A percentile compares a stretch with the other conserved stretches of the same genome.
phyloP scores from a whole-genome alignment of 2,113 vertebrate genomes.

The Agelaius tricolor region DNA sequence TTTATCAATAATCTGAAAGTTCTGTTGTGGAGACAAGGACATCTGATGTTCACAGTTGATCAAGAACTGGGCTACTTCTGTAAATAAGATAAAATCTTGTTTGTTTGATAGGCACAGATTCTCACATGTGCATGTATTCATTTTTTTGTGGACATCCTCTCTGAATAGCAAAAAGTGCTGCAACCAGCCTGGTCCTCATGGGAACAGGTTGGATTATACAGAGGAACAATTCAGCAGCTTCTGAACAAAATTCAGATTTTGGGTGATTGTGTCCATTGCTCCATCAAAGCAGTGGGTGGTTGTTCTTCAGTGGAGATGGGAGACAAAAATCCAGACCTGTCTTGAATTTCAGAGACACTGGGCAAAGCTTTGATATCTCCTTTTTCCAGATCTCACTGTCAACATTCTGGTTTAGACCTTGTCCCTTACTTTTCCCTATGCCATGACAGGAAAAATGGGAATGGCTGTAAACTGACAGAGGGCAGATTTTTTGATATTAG shows the following conservation, averaged over 20 bases:
- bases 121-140: background rate
- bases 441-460: background rate
- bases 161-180: background rate
- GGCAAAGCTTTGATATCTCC: background rate
- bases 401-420: background rate
- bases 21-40: background rate
- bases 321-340: background rate
- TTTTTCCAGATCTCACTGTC: background rate
- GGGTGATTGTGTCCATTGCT: background rate
- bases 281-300: fast-evolving
- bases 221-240: background rate
- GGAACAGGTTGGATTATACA: background rate
- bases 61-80: background rate
- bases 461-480: background rate
- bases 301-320: background rate
- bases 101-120: background rate
- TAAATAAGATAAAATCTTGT: background rate
- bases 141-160: background rate
- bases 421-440: background rate
- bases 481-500: background rate
- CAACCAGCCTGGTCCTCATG: background rate
- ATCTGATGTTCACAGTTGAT: background rate
- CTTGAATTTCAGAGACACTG: background rate
- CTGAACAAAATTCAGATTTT: background rate
- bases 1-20: background rate